These are phyloP conservation scores for Tadarida brasiliensis DNA, from an alignment of 2,797 vertebrate genomes.

Conservation along the genomic window DNA sequence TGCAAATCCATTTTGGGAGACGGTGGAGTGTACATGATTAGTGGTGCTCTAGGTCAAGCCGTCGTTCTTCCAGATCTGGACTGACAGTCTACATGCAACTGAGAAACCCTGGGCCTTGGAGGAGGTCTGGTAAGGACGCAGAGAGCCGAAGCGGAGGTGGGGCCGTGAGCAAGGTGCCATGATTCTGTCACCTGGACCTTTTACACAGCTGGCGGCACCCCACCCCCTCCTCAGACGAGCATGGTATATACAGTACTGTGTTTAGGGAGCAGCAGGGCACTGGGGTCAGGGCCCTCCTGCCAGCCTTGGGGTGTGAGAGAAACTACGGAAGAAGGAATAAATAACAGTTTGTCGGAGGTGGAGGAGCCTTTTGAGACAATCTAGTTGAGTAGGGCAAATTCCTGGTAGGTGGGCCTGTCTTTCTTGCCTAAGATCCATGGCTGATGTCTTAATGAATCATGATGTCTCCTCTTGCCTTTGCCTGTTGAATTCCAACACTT, in stretches of 20 bases:
- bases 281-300: not conserved
- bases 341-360: not conserved
- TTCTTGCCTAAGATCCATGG: not conserved
- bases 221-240: not conserved
- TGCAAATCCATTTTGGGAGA: conserved; percentile 15
- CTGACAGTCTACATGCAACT: not conserved
- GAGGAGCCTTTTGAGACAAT: not conserved
- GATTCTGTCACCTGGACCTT: not conserved
- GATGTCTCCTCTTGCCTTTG: not conserved
- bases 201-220: not conserved
- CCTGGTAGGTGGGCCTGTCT: not conserved
- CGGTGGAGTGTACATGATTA: not conserved
- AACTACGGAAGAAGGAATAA: not conserved
- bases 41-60: not conserved
- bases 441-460: not conserved
- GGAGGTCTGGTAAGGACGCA: not conserved
- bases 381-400: not conserved
- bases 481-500: not conserved
- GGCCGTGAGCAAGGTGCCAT: not conserved
- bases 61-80: not conserved
- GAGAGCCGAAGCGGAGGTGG: not conserved
- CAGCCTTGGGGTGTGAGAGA: not conserved
- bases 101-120: not conserved
- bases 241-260: too few relatives aligned
- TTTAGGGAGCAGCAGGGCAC: not conserved